Evolutionary conservation across 2,797 vertebrate species (phyloP), one percentile per base, ranked within the genome.

Genomic region (Crax fasciolata): DNA sequence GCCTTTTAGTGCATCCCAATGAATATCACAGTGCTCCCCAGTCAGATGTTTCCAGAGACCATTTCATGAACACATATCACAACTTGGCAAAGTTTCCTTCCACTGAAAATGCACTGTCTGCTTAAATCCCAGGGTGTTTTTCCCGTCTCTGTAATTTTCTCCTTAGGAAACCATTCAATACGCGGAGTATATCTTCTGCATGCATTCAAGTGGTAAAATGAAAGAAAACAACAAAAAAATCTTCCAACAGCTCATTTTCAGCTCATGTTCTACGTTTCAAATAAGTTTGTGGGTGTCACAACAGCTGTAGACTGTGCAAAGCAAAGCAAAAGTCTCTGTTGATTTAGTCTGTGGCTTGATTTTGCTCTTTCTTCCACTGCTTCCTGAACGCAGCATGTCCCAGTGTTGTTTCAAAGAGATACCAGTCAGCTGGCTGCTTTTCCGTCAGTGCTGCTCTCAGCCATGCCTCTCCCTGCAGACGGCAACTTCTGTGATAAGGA

Each of bases 301-400:
- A 46, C 91, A 92, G 72, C 68, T 91, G 84, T 67, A 61, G 65
- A 38, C 11, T 94, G 11, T 54, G 84, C 71, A 79, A 67, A 48
- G 44, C 44, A 67, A 48, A 91, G 75, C 2, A 1, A 18, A 82
- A 84, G 14, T 28, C 51, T 66, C n/a, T 66, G 66, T 84, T 72
- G 41, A 7, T 77, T 87, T 52, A 80, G 61, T 54, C 52, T 74
- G 30, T 82, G 57, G 54, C 58, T 20, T 65, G 57, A 57, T 89
- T 93, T 84, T 92, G 32, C 54, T 91, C 30, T 12, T 87, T 93
- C 63, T 92, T 71, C 49, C 28, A 2, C 65, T 46, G 61, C 68
- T 77, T 87, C 82, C 93, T 94, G 82, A 68, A 82, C 87, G 85
- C 89, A 93, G 87, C 79, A 65, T 51, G 87, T 91, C 82, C 65